Evolutionary conservation across 2,888 invertebrate species (phyloP).

Genomic region (Sabatieria punctata): DNA sequence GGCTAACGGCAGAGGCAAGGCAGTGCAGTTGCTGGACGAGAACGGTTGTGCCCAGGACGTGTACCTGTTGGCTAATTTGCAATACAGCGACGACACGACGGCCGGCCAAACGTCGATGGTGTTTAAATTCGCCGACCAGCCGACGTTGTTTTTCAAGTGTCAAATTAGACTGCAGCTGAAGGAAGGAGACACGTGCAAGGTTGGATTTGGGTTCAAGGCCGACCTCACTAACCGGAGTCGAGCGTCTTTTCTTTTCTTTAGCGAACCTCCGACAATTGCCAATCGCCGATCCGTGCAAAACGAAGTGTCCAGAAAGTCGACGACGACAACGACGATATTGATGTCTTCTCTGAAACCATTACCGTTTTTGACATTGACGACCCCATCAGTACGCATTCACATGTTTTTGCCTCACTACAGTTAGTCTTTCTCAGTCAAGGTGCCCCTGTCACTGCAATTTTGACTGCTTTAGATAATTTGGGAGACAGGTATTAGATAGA

Average conservation of each 20-base stretch:
- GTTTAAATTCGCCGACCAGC: slow-evolving; percentile 27
- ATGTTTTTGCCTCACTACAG: too few species aligned
- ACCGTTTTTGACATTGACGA: slow-evolving; percentile 22
- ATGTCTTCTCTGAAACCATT: slow-evolving; percentile 23
- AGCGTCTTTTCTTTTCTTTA: too few species aligned
- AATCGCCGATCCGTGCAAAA: slow-evolving; percentile 18
- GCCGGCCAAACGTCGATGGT: slow-evolving; percentile 14
- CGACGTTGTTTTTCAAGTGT: slow-evolving; percentile 25
- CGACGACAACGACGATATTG: slow-evolving; percentile 14
- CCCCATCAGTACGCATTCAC: slow-evolving; percentile 12
- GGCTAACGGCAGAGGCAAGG: slow-evolving; percentile 20
- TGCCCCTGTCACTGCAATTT: too few species aligned
- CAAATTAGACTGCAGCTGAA: slow-evolving; percentile 22
- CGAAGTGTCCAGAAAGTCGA: slow-evolving; percentile 11
- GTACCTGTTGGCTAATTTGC: slow-evolving; percentile 22
- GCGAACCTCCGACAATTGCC: slow-evolving; percentile 21
- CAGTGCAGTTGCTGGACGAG: slow-evolving; percentile 24
- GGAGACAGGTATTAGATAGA: too few species aligned
- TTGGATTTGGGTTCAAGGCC: too few species aligned
- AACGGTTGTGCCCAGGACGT: slow-evolving; percentile 26
- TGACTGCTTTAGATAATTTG: too few species aligned
- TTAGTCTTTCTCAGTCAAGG: too few species aligned
- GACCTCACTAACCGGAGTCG: too few species aligned
- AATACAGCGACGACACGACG: slow-evolving; percentile 17
- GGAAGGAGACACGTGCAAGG: slow-evolving; percentile 12